These are phyloP conservation scores for Drosophila setosimentum DNA, from an alignment of 2,888 invertebrate genomes.

Conservation along the genomic window DNA sequence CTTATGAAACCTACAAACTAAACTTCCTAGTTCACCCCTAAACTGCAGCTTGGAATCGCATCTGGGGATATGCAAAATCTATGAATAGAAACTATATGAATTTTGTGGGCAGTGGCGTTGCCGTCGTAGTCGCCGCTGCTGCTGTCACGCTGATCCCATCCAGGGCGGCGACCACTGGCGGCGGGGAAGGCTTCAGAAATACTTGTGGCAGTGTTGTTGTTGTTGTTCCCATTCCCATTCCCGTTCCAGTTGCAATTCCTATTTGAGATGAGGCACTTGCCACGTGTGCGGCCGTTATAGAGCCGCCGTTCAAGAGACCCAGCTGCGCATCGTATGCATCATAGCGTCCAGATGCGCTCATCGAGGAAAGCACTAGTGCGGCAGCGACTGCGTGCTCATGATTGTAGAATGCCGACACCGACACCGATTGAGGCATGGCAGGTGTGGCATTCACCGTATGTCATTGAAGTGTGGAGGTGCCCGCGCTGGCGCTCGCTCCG, in stretches of 20 bases:
- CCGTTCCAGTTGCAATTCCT: conserved; percentile 6
- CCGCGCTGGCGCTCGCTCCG: conserved; percentile 25
- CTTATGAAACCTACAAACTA: conserved; percentile 57
- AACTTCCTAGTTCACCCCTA: conserved; percentile 26
- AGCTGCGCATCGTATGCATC: conserved; percentile 55
- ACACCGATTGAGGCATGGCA: conserved; percentile 49
- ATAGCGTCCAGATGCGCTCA: conserved; percentile 71
- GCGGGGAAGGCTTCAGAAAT: conserved; percentile 73
- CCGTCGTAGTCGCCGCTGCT: conserved; percentile 14
- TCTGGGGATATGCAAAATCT: conserved; percentile 7
- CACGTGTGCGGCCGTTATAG: conserved; percentile 40
- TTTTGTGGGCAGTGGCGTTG: conserved; percentile 66
- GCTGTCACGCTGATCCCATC: conserved; percentile 30
- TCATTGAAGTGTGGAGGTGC: conserved; percentile 73
- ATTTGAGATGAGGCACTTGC: conserved; percentile 20
- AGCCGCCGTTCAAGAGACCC: conserved; percentile 63
- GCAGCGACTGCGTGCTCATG: conserved; percentile 82
- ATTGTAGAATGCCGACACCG: conserved; percentile 81
- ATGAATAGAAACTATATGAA: conserved; percentile 51
- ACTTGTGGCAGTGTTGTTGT: conserved; percentile 74
- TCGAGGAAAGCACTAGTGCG: conserved; percentile 80
- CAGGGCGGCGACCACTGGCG: conserved; percentile 34
- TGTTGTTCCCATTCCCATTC: conserved; percentile 15
- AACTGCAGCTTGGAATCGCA: conserved; percentile 36
- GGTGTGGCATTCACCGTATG: conserved; percentile 72